Conservation (phyloP, 2,888 invertebrate species). For the Ditylenchus weischeri region DNA sequence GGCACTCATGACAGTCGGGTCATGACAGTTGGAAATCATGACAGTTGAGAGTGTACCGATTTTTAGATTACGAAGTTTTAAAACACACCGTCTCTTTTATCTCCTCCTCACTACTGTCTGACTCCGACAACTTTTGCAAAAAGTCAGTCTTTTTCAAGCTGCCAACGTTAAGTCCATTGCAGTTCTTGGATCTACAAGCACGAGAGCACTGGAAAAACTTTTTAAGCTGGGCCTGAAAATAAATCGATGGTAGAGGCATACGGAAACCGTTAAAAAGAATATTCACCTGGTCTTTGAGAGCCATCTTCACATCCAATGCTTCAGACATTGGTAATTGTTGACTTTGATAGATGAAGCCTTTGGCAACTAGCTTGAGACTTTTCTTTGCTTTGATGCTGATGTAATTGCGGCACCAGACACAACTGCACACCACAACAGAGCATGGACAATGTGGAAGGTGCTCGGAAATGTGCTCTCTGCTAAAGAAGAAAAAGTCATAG, state of each 20-base stretch:
- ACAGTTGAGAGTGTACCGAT: no score
- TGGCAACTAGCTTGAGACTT: conserved; percentile 27
- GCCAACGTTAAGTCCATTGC: not conserved
- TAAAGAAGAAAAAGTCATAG: no score
- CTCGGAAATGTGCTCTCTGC: conserved; percentile 15
- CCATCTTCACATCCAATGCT: conserved; percentile 22
- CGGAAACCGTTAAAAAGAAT: not conserved
- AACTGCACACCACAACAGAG: conserved; percentile 29
- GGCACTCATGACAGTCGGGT: no score
- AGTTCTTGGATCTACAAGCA: not conserved
- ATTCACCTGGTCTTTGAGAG: conserved; percentile 22
- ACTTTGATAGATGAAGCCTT: conserved; percentile 2
- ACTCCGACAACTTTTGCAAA: not conserved
- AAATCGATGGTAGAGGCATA: not conserved
- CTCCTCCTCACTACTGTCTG: conserved; percentile 40
- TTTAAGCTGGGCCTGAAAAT: not conserved
- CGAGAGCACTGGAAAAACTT: conserved; percentile 26
- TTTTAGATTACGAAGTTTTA: not conserved
- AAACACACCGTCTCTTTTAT: conserved; percentile 27
- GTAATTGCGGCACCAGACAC: conserved; percentile 31
- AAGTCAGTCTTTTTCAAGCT: conserved; percentile 5
- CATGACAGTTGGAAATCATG: no score
- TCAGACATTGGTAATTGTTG: not conserved
- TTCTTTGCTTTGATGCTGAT: conserved; percentile 23
- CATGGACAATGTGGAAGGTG: conserved; percentile 34